Evolutionary conservation across 1,140 invertebrate species (phyloP), one percentile per base, ranked within the genome.

Genomic region (Heliconius nattereri): DNA sequence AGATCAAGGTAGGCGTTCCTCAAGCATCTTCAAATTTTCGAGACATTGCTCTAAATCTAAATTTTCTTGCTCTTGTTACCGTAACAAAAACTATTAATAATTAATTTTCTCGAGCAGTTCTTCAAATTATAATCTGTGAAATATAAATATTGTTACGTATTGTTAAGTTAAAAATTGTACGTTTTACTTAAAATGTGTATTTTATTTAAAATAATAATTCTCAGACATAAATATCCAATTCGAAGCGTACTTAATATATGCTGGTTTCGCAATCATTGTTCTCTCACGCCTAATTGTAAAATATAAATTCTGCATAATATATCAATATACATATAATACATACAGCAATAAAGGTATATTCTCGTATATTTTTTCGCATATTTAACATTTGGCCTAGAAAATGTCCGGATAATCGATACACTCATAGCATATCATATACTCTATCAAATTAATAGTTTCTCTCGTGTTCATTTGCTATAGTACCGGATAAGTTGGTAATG

Each of bases 401-500:
- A 66, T 40, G 1, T 73, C 23, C 32, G 40, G 40, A 60, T 81
- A 71, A 71, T 70, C 52, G 45, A 73, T 66, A 73, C 60, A 73
- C 20, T 20, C 26, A 32, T 26, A 60, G 40, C 71, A 54, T 81
- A 81, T 81, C 80, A 26, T 40, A 23, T 76, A 76, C 80, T 81
- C 70, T 76, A 81, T 81, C 76, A 78, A 73, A 81, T 81, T 78
- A 81, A 80, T 77, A 76, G 37, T 78, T 73, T 54, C 71, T 54
- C 72, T 78, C 26, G 26, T 52, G 60, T 76, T 70, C 72, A 81
- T 83, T 79, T 81, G 73, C 49, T 73, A 81, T 52, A 81, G 82
- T 83, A 75, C 71, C 77, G 73, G 78, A 78, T 73, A 81, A 78
- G 54, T 78, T 40, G 35, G 32, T 83, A 83, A 83, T 78, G 75